Evolutionary conservation across 2,888 invertebrate species (phyloP).

Genomic region (Tolmerus cingulatus): DNA sequence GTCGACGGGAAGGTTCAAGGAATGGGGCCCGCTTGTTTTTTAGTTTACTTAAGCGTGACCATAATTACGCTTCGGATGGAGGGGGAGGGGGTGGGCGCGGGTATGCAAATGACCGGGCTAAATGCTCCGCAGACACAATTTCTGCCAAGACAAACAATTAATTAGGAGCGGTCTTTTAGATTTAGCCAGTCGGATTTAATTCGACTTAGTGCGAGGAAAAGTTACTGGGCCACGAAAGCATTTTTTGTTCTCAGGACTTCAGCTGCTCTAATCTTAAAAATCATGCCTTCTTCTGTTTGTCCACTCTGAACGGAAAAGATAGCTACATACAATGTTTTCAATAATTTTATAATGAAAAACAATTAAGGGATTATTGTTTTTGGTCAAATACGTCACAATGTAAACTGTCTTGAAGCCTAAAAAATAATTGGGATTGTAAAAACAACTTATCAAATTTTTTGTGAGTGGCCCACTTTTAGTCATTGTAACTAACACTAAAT

Average conservation of each 20-base stretch:
- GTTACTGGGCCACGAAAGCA: background rate
- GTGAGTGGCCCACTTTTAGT: too few species aligned
- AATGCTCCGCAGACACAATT: background rate
- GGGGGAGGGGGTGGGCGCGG: background rate
- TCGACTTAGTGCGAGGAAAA: background rate
- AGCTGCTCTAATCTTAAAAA: background rate
- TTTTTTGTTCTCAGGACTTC: background rate
- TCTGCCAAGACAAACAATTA: background rate
- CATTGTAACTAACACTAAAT: too few species aligned
- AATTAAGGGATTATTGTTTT: background rate
- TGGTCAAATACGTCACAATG: too few species aligned
- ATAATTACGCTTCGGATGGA: background rate
- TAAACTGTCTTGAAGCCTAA: too few species aligned
- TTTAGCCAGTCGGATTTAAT: background rate
- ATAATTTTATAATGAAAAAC: background rate
- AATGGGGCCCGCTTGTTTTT: background rate
- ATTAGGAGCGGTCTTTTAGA: background rate
- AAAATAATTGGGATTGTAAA: too few species aligned
- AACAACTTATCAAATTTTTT: too few species aligned
- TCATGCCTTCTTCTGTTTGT: background rate
- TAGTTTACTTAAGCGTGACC: background rate
- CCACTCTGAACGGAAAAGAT: background rate
- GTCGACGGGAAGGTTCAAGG: background rate
- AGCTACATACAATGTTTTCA: background rate
- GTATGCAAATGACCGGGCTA: background rate